Conservation (phyloP, 1,140 invertebrate species). For the Drosophila leontia region DNA sequence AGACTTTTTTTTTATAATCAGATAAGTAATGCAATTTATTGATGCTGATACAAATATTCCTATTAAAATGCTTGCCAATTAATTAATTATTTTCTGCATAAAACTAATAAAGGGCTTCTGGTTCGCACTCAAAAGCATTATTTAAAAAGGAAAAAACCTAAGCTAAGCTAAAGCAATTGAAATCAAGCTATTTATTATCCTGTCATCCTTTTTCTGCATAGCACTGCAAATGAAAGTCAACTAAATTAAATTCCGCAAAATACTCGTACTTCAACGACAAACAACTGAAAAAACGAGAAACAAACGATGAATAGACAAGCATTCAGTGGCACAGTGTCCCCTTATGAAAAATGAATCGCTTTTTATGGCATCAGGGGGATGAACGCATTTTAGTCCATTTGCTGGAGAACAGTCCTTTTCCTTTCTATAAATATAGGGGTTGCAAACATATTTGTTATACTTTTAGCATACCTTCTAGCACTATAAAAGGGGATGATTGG, state of each 20-base stretch:
- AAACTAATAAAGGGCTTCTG: too few species aligned
- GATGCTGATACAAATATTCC: too few species aligned
- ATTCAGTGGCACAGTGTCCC: background rate
- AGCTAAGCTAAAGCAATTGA: slow-evolving; percentile 31
- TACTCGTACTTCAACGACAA: slow-evolving; percentile 32
- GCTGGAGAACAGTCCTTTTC: background rate
- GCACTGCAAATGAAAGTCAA: slow-evolving; percentile 53
- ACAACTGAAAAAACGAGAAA: slow-evolving; percentile 11
- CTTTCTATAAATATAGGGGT: background rate
- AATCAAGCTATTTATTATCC: slow-evolving; percentile 57
- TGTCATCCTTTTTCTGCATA: slow-evolving; percentile 27
- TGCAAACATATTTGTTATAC: background rate
- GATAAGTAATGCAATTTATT: too few species aligned
- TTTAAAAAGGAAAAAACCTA: slow-evolving; percentile 18
- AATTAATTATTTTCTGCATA: too few species aligned
- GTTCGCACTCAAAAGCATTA: slow-evolving; percentile 14
- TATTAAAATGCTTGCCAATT: too few species aligned
- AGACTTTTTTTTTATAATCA: too few species aligned
- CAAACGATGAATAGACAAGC: slow-evolving; percentile 13
- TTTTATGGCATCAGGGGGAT: background rate
- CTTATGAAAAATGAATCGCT: slow-evolving; percentile 9
- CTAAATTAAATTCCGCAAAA: slow-evolving; percentile 54
- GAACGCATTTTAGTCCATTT: background rate
- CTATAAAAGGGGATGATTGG: background rate
- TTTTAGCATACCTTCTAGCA: background rate